These are phyloP conservation scores for Tyrannus savana DNA, from an alignment of 2,113 vertebrate genomes.

Conservation along the genomic window DNA sequence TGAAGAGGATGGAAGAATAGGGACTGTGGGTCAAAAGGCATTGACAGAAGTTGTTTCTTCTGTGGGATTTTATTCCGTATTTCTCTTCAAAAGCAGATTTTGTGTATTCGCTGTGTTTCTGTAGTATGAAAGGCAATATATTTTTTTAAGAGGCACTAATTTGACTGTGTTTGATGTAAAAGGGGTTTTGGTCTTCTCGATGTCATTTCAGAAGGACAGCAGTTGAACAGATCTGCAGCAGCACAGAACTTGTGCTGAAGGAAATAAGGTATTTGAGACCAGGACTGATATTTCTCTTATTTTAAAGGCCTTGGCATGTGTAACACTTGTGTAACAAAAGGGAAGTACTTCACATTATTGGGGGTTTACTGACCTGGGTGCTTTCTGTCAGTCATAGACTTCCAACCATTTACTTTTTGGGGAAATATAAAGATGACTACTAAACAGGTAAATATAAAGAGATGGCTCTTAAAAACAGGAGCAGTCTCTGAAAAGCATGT, in stretches of 20 bases:
- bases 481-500: background rate
- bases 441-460: background rate
- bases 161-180: background rate
- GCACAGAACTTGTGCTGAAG: background rate
- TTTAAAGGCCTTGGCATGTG: background rate
- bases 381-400: background rate
- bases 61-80: background rate
- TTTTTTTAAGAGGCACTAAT: background rate
- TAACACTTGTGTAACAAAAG: background rate
- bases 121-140: background rate
- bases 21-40: background rate
- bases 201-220: background rate
- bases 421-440: background rate
- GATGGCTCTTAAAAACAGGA: background rate
- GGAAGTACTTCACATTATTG: background rate
- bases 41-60: constrained; percentile 6
- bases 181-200: background rate
- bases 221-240: background rate
- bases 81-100: background rate
- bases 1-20: background rate
- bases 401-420: background rate
- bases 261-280: background rate
- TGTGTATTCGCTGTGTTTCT: background rate
- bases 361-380: background rate
- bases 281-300: background rate